Base-by-base conservation (phyloP, 2,888 invertebrate species). In the Zhengitettix transpicula region DNA sequence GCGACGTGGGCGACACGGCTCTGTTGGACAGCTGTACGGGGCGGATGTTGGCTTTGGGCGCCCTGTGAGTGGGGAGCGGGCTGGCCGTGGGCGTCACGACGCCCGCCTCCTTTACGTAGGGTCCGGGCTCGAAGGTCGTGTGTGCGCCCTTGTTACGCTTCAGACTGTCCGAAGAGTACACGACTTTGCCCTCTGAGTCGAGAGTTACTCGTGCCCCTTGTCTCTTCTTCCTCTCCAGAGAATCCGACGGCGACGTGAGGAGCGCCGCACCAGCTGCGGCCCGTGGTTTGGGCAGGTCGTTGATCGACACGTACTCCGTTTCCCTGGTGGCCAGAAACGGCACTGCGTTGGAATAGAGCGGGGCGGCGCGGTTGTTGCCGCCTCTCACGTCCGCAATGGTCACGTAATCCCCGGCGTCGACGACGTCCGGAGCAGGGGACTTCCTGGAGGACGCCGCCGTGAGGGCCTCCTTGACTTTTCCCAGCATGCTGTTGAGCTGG, bases 111-210 rank as follows among this genome's bases (percentile, higher is more conserved):
- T 59, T 62, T 10, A 65, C 60, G 52, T 86, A 87, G 53, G 89
- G 89, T 65, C 91, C 91, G 60, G 91, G 91, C 75, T 88, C 89
- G 69, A 91, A 91, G 42, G 90, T 71, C 47, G 89, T 87, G 69
- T 89, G 87, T 15, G 87, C 84, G 62, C 85, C 85, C 77, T 88
- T 67, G 51, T 62, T 88, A 64, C 84, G 77, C 70, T 83, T 85
- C 64, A 91, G 74, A 69, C 90, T 91, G 67, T 91, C 91, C 17
- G 91, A 91, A 64, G 87, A 87, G 74, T 87, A 92, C 62, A 92
- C 85, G 54, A 92, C 88, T 78, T 88, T 88, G 58, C 92, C 93
- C 68, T 87, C 87, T 40, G 91, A 85, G 73, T 91, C 89, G 54
- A 92, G 74, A 44, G 85, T 87, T 52, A 91, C 89, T 68, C 89